Percentiles rank a stretch among this genome's conserved stretches.
phyloP scores from a whole-genome alignment of 1,140 invertebrate species.

The Euschistus heros region DNA sequence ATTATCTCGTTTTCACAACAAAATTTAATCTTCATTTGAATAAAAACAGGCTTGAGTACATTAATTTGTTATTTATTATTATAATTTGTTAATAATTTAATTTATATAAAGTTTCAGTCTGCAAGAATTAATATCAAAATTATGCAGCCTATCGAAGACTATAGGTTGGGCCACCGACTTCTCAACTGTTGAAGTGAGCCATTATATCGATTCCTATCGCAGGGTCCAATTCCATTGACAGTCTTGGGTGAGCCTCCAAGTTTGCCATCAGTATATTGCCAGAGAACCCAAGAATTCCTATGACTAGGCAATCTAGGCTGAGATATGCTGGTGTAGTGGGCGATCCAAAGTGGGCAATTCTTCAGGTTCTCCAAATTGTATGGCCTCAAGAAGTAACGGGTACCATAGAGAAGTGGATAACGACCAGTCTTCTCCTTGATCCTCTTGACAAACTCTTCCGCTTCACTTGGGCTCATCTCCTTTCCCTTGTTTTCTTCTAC shows the following conservation, averaged over 20 bases:
- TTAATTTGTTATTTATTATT: too few species aligned
- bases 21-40: too few species aligned
- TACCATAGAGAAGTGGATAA: constrained; percentile 14
- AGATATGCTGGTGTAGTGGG: background rate
- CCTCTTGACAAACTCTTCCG: constrained; percentile 18
- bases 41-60: too few species aligned
- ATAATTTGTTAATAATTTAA: too few species aligned
- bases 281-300: constrained; percentile 19
- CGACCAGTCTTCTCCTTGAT: constrained; percentile 9
- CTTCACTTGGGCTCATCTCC: constrained; percentile 16
- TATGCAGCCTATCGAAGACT: too few species aligned
- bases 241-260: background rate
- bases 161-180: background rate
- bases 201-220: background rate
- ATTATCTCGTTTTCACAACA: too few species aligned
- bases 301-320: constrained; percentile 3
- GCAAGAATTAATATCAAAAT: too few species aligned
- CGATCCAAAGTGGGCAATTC: constrained; percentile 19
- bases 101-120: too few species aligned
- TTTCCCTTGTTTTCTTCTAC: constrained; percentile 8
- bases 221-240: background rate
- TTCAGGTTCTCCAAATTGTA: background rate
- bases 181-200: background rate
- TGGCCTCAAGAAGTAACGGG: background rate
- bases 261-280: constrained; percentile 21